Conservation (phyloP, 2,888 invertebrate genomes). For the Formica aserva region DNA sequence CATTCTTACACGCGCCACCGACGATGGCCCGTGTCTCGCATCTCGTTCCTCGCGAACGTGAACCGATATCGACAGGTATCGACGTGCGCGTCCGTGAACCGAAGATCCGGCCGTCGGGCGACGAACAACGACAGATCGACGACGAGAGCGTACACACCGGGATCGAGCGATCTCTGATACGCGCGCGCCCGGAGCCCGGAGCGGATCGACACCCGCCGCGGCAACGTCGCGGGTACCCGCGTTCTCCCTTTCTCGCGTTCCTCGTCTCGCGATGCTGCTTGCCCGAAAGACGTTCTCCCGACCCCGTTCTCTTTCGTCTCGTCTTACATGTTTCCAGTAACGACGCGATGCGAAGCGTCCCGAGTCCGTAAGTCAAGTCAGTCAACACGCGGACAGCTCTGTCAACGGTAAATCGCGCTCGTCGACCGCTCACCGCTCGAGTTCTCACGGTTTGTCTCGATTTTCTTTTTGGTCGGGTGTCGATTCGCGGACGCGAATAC, state of each 20-base stretch:
- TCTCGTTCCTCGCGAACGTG: constrained; percentile 27
- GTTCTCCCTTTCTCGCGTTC: constrained; percentile 61
- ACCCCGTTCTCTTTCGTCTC: constrained; percentile 29
- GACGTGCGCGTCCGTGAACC: background rate
- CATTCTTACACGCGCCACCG: constrained; percentile 54
- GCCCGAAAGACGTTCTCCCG: constrained; percentile 45
- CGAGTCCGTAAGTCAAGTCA: background rate
- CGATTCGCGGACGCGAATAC: background rate
- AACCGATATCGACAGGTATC: constrained; percentile 20
- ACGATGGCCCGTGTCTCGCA: constrained; percentile 33
- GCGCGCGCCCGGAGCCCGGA: constrained; percentile 14
- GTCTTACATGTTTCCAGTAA: constrained; percentile 46
- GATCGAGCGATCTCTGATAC: constrained; percentile 32
- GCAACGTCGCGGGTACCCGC: constrained; percentile 51
- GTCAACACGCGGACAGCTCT: background rate
- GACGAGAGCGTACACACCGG: background rate
- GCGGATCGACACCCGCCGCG: constrained; percentile 17
- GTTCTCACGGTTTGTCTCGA: background rate
- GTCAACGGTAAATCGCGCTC: constrained; percentile 36
- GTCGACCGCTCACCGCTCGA: background rate
- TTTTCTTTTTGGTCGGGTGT: background rate
- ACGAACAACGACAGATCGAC: background rate
- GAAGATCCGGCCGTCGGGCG: background rate
- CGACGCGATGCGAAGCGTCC: constrained; percentile 21
- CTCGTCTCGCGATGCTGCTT: constrained; percentile 61